Percentiles rank a stretch among this genome's conserved stretches.
phyloP scores from a whole-genome alignment of 2,888 invertebrate species.

The Ditylenchus weischeri region DNA sequence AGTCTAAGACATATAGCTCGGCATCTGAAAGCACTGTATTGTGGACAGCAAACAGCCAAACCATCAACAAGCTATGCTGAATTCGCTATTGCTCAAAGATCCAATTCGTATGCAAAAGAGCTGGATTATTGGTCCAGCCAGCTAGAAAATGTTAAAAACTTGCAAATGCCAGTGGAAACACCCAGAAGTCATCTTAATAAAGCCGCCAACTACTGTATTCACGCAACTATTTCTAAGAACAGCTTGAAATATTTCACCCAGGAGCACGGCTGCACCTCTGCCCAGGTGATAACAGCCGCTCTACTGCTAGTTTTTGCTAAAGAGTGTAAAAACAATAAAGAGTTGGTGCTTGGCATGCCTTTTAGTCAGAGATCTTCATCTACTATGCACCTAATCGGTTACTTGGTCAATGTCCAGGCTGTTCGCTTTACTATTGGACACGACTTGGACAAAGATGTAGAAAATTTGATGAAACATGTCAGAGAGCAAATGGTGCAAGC shows the following conservation, averaged over 20 bases:
- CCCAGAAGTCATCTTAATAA: neutral
- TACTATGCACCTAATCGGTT: constrained; percentile 37
- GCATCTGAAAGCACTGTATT: constrained; percentile 15
- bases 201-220: neutral
- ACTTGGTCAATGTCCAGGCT: constrained; percentile 42
- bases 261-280: constrained; percentile 7
- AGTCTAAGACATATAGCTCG: constrained; percentile 21
- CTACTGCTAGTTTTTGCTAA: constrained; percentile 20
- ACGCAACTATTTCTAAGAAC: neutral
- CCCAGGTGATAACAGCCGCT: constrained; percentile 24
- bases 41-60: neutral
- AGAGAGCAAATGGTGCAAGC: constrained; percentile 17
- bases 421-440: constrained; percentile 17
- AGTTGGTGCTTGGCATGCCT: constrained; percentile 34
- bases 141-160: constrained; percentile 9
- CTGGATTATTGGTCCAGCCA: constrained; percentile 12
- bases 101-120: neutral
- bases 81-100: constrained; percentile 15
- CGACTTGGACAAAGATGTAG: constrained; percentile 15
- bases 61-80: constrained; percentile 11
- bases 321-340: neutral
- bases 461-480: constrained; percentile 15
- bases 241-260: neutral
- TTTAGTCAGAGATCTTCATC: constrained; percentile 36
- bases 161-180: constrained; percentile 1